A percentile compares a stretch with the other conserved stretches of the same genome.
Conservation (phyloP, 2,888 invertebrate genomes). For the Rhagonycha fulva region DNA sequence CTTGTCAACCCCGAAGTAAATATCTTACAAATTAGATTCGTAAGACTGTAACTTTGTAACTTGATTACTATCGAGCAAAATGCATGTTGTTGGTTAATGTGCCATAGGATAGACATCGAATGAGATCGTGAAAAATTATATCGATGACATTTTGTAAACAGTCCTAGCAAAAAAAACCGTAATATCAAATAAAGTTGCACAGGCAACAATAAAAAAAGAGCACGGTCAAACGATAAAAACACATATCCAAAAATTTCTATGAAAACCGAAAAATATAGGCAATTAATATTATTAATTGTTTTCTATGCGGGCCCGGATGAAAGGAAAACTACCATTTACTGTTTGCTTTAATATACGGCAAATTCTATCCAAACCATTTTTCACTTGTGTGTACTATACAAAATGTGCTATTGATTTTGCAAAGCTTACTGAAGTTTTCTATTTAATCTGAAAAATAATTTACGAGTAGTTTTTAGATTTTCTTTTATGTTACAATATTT, state of each 20-base stretch:
- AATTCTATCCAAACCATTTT: constrained; percentile 22
- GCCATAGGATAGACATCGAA: constrained; percentile 15
- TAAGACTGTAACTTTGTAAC: constrained; percentile 34
- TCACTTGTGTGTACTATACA: constrained; percentile 17
- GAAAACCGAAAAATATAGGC: constrained; percentile 42
- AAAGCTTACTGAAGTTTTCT: not conserved
- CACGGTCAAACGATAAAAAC: constrained; percentile 19
- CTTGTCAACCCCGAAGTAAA: constrained; percentile 38
- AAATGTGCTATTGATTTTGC: constrained; percentile 20
- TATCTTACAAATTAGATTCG: constrained; percentile 36
- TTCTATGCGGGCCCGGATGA: constrained; percentile 37
- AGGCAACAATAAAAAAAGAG: constrained; percentile 29
- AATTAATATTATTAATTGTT: constrained; percentile 46
- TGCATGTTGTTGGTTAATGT: constrained; percentile 9
- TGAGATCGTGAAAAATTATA: constrained; percentile 15
- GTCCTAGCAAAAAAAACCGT: constrained; percentile 9
- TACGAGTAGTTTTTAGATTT: constrained; percentile 3
- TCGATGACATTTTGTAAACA: constrained; percentile 14
- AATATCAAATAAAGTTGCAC: constrained; percentile 33
- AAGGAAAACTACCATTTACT: constrained; percentile 37
- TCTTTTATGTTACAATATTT: not conserved
- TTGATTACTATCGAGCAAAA: constrained; percentile 28
- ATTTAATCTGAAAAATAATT: constrained; percentile 1
- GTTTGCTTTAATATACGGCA: constrained; percentile 22
- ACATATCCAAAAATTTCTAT: constrained; percentile 33